Conservation (phyloP, 2,113 vertebrate genomes). For the Strix uralensis region DNA sequence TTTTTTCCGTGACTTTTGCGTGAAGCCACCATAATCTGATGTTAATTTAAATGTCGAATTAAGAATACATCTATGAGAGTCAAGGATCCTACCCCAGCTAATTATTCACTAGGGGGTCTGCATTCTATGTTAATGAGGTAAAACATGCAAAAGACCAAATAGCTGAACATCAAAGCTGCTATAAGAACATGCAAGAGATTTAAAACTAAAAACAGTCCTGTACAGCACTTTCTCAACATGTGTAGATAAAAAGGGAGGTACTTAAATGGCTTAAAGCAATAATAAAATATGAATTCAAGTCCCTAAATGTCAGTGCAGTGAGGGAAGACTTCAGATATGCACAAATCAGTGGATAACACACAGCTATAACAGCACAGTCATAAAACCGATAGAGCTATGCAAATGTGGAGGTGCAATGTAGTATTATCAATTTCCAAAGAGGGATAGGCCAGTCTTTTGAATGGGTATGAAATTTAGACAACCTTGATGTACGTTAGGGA, state of each 20-base stretch:
- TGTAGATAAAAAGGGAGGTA: neutral
- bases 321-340: neutral
- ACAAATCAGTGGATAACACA: neutral
- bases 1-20: conserved; percentile 8
- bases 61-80: conserved; percentile 41
- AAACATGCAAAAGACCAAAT: conserved; percentile 49
- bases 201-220: conserved; percentile 34
- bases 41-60: conserved; percentile 65
- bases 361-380: neutral
- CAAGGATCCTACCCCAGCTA: conserved; percentile 43
- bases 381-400: neutral
- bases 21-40: conserved; percentile 34
- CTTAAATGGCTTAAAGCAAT: conserved; percentile 5
- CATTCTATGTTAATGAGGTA: conserved; percentile 66
- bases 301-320: neutral
- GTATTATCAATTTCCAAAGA: neutral
- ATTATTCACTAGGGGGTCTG: conserved; percentile 65
- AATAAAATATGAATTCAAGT: neutral
- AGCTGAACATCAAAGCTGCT: conserved; percentile 56
- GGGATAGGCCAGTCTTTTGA: neutral
- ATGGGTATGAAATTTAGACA: neutral
- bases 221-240: neutral
- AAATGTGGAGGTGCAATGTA: neutral
- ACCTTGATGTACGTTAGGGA: neutral
- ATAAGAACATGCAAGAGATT: neutral